These are phyloP conservation scores for Aphelenchoides besseyi DNA, from an alignment of 1,140 invertebrate species.

Conservation along the genomic window DNA sequence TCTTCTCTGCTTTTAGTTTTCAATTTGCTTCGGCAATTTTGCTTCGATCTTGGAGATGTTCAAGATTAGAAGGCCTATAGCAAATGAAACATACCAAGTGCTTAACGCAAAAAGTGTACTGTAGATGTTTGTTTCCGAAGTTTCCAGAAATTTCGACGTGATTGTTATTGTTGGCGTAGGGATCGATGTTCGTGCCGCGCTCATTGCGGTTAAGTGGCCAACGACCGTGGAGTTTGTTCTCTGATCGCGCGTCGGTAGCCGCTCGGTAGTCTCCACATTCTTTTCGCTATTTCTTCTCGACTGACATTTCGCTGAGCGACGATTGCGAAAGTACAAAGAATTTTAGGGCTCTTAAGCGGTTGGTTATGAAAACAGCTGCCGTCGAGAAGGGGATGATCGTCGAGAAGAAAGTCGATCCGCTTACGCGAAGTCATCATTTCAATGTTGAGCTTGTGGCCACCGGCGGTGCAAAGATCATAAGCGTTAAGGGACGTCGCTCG, in stretches of 20 bases:
- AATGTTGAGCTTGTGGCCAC: neutral
- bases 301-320: neutral
- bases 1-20: no score
- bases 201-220: neutral
- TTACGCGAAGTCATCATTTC: no score
- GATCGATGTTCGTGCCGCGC: neutral
- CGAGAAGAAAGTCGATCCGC: neutral
- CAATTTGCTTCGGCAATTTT: no score
- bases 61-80: no score
- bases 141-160: neutral
- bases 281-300: neutral
- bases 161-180: neutral
- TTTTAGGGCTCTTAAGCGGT: neutral
- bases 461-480: neutral
- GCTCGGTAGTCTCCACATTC: neutral
- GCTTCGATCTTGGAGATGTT: no score
- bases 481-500: neutral
- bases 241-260: no score
- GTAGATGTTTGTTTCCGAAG: neutral
- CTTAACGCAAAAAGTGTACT: no score
- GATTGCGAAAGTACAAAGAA: neutral
- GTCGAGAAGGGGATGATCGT: neutral
- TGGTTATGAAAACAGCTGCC: slow-evolving; percentile 2
- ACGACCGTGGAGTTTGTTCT: neutral
- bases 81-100: no score